These are phyloP conservation scores for Streptopelia turtur DNA, from an alignment of 2,797 vertebrate genomes.

Conservation along the genomic window DNA sequence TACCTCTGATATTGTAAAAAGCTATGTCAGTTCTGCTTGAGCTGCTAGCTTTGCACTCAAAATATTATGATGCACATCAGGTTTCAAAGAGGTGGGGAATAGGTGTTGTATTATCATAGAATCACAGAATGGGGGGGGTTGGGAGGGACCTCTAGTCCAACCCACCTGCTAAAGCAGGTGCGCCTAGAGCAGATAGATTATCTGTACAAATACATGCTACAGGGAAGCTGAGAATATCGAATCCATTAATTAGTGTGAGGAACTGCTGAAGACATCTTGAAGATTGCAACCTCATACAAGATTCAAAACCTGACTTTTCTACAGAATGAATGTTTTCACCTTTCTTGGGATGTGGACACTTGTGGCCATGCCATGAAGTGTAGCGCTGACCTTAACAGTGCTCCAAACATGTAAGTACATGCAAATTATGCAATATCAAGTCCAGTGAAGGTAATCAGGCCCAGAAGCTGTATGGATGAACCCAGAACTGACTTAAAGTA, in stretches of 20 bases:
- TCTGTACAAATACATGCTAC: neutral
- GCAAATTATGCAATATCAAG: neutral
- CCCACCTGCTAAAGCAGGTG: no score
- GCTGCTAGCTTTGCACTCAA: accelerated
- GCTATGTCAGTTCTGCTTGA: neutral
- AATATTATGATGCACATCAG: accelerated
- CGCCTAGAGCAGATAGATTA: neutral
- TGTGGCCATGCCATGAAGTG: neutral
- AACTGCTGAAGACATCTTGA: neutral
- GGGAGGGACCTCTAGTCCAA: no score
- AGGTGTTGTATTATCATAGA: neutral
- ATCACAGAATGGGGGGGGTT: no score
- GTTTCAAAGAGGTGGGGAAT: neutral
- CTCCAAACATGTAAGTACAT: neutral
- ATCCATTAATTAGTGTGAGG: neutral
- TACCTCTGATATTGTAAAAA: neutral
- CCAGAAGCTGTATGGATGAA: neutral
- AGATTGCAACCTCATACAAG: neutral
- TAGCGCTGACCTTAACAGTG: neutral
- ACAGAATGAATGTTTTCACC: neutral
- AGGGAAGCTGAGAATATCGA: neutral
- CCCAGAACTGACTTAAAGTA: neutral
- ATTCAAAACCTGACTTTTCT: neutral
- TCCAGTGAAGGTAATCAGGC: neutral
- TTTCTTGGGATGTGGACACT: neutral